These are phyloP conservation scores for Drosophila lacteicornis DNA, from an alignment of 1,140 invertebrate genomes.

Conservation along the genomic window DNA sequence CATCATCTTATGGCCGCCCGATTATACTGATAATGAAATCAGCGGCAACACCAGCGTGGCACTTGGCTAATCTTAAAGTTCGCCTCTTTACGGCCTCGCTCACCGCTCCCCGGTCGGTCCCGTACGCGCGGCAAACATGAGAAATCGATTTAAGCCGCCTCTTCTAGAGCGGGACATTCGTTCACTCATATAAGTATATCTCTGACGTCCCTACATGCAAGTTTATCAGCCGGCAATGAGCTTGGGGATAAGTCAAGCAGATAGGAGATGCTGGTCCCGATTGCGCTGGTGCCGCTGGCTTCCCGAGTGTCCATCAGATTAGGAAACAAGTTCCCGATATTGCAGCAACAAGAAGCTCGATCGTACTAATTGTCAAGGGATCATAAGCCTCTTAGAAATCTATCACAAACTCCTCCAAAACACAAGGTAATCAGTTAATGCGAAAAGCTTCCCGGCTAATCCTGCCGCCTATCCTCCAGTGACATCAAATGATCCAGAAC, in stretches of 20 bases:
- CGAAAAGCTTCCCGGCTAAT: slow-evolving; percentile 23
- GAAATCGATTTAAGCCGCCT: slow-evolving; percentile 74
- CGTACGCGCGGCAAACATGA: slow-evolving; percentile 65
- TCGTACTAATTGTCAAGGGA: not conserved
- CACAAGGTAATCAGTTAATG: slow-evolving; percentile 15
- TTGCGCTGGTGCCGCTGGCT: slow-evolving; percentile 14
- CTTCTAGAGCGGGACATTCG: slow-evolving; percentile 23
- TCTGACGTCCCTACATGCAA: slow-evolving; percentile 58
- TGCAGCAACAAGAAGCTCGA: slow-evolving; percentile 15
- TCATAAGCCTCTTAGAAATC: not conserved
- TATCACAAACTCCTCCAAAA: not conserved
- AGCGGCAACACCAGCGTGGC: slow-evolving; percentile 53
- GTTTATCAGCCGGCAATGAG: slow-evolving; percentile 73
- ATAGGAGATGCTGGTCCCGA: slow-evolving; percentile 64
- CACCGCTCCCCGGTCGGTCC: not conserved
- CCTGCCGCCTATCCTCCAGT: not conserved
- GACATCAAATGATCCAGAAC: slow-evolving; percentile 23
- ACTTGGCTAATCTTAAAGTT: slow-evolving; percentile 76
- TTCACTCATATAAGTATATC: slow-evolving; percentile 20
- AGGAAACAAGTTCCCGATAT: slow-evolving; percentile 10
- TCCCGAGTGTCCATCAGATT: slow-evolving; percentile 34
- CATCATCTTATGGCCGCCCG: slow-evolving; percentile 70
- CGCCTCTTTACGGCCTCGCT: slow-evolving; percentile 13
- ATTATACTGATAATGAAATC: slow-evolving; percentile 63
- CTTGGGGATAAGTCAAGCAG: slow-evolving; percentile 68